Base-by-base conservation (phyloP, 1,140 invertebrate species). In the Conopomorpha cramerella region DNA sequence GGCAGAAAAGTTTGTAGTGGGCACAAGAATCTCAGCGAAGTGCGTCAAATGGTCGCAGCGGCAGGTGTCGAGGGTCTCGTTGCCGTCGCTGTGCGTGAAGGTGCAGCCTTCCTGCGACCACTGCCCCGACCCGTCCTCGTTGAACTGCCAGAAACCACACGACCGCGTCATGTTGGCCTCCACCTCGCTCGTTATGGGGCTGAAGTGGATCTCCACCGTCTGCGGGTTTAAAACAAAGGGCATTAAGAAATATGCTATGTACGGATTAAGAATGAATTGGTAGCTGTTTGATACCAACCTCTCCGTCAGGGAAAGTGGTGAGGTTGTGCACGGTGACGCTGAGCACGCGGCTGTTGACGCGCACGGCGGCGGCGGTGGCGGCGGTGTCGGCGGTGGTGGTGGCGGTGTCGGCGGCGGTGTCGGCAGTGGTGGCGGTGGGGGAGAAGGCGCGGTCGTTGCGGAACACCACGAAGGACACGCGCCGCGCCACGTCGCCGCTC, bases 1-100 rank as follows among this genome's bases (percentile, higher is more conserved):
- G 30, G 68, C 49, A 2, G 62, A 58, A 30, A 77, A 64, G 0
- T 61, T 52, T 1, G 57, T 44, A 11, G 50, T 46, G 0, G 59
- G 59, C 3, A 68, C 45, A 1, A 81, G 46, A 1, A 81, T 55
- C 46, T 80, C 67, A 2, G 78, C 77, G 45, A 81, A 81, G 41
- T 80, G 78, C 0, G 79, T 81, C 3, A 81, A 54, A 41, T 81
- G 79, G 26, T 57, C 44, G 43, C 78, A 80, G 12, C 71, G 46
- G 41, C 79, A 81, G 8, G 58, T 68, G 39, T 79, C 76, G 8
- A 79, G 43, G 16, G 44, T 39, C 6, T 59, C 61, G 10, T 34
- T 18, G 13, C 35, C 13, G 0, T 39, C 36, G n/a, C 65, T 43
- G 13, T 37, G 43, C 13, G 73, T 60, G 29, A 76, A 62, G 3